These are phyloP conservation scores for Melanophora roralis DNA, from an alignment of 2,888 invertebrate species.

Conservation along the genomic window DNA sequence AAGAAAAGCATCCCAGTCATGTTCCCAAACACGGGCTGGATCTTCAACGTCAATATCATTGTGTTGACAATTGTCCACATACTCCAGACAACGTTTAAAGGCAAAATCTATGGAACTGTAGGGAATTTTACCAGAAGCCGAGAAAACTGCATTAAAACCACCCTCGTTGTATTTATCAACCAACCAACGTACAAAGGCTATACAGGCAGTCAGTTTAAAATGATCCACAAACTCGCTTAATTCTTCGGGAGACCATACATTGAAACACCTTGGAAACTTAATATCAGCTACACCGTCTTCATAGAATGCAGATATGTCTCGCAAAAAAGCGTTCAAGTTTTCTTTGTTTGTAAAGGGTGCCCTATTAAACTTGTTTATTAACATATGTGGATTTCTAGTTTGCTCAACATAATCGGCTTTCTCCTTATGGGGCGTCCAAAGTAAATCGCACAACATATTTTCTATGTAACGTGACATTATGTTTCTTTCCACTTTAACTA, in stretches of 20 bases:
- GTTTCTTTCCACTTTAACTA: constrained; percentile 83
- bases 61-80: constrained; percentile 85
- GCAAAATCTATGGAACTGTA: constrained; percentile 89
- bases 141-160: constrained; percentile 80
- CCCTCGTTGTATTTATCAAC: constrained; percentile 79
- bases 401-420: constrained; percentile 78
- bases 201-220: constrained; percentile 92
- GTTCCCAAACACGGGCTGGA: constrained; percentile 83
- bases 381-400: constrained; percentile 80
- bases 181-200: constrained; percentile 89
- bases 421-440: constrained; percentile 93
- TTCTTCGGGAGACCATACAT: constrained; percentile 89
- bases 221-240: constrained; percentile 91
- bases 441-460: constrained; percentile 88
- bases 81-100: constrained; percentile 86
- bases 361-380: constrained; percentile 88
- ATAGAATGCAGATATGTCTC: constrained; percentile 91
- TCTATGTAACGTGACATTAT: constrained; percentile 87
- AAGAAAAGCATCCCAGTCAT: constrained; percentile 93
- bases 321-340: constrained; percentile 86
- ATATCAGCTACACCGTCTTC: constrained; percentile 88
- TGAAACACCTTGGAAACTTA: constrained; percentile 92
- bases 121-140: constrained; percentile 83
- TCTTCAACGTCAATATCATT: constrained; percentile 83
- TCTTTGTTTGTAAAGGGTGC: constrained; percentile 96